Conservation (phyloP, 2,888 invertebrate species). For the Palloptera scutellata region DNA sequence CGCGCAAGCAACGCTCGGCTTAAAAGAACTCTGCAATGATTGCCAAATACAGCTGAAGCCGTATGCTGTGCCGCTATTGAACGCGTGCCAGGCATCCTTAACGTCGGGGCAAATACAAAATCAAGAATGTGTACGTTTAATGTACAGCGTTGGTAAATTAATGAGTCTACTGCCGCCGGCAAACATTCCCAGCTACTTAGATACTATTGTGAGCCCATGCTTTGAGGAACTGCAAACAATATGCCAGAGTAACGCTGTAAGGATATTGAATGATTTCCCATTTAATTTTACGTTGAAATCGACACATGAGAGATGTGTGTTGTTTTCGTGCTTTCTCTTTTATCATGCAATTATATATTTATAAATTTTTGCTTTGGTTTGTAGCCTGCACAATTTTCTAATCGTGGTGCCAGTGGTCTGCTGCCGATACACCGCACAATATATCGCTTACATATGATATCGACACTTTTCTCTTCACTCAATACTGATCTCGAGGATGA, state of each 20-base stretch:
- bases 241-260: conserved; percentile 66
- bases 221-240: conserved; percentile 70
- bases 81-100: conserved; percentile 72
- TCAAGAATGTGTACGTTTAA: conserved; percentile 75
- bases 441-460: conserved; percentile 74
- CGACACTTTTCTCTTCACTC: conserved; percentile 71
- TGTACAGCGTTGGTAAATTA: conserved; percentile 79
- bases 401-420: too few relatives aligned
- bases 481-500: conserved; percentile 66
- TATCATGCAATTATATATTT: too few relatives aligned
- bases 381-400: too few relatives aligned
- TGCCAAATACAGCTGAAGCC: conserved; percentile 79
- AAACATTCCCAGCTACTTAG: conserved; percentile 74
- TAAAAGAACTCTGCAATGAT: conserved; percentile 86
- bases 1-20: conserved; percentile 84
- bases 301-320: too few relatives aligned
- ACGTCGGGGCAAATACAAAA: conserved; percentile 69
- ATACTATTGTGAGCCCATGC: conserved; percentile 74
- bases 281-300: too few relatives aligned
- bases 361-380: too few relatives aligned
- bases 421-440: conserved; percentile 62
- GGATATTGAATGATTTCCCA: conserved; percentile 35
- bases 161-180: conserved; percentile 73
- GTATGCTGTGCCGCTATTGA: conserved; percentile 78
- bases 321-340: too few relatives aligned